Evolutionary conservation across 2,113 vertebrate species (phyloP), one percentile per base, ranked within the genome.

Genomic region (Microcebus ravelobensis): DNA sequence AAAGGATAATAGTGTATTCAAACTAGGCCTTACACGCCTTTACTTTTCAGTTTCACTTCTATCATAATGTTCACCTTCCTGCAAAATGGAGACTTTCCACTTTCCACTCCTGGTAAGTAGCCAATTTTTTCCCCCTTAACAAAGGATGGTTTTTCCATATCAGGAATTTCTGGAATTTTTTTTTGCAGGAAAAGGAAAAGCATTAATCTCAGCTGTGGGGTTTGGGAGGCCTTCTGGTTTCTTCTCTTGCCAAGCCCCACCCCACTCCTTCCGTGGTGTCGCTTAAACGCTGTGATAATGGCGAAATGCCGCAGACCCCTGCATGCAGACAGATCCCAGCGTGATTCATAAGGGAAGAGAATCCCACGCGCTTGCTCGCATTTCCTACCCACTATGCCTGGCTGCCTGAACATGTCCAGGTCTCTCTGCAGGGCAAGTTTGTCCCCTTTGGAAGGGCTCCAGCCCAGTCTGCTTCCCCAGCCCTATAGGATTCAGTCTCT

Each of bases 241-340:
- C 96, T 97, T 96, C 91, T 97, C 36, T 88, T 80, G 76, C 87
- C 89, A 74, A 86, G 42, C 18, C n/a, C 67, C 36, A 82, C 50
- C 14, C 39, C 9, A 2, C 61, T 82, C 50, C 21, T 93, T 86
- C 89, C 90, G 92, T 81, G 73, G n/a, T 34, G 34, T 84, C n/a
- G 17, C 67, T 92, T 96, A 92, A 73, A 63, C 76, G 92, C 87
- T 52, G 4, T 71, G 76, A 59, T 76, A 11, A 73, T 27, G 42
- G 50, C 13, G 76, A 81, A 50, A n/a, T 57, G 52, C 45, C 11
- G 29, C 50, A 34, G 63, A 27, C 39, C 6, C 55, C 45, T 71
- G 63, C 73, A 3, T 34, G 21, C 10, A 45, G 74, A 77, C 80
- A 59, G 50, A n/a, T 9, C 5, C 65, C 2, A 10, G 31, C 25